Evolutionary conservation across 2,113 vertebrate genomes (phyloP).

Genomic region (Zosterops pallidus): DNA sequence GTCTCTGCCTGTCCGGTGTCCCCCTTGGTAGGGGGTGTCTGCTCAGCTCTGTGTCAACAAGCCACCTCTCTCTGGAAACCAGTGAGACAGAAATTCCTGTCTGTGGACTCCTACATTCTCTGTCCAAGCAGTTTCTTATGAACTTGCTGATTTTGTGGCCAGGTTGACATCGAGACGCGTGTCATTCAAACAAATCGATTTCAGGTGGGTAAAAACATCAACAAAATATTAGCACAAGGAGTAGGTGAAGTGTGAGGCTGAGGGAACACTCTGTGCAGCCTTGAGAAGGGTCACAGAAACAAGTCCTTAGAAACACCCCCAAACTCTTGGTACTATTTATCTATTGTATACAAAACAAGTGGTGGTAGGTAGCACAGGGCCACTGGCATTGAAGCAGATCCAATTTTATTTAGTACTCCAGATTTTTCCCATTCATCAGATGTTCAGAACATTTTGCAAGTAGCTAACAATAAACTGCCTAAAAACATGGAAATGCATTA

Average conservation of each 20-base stretch:
- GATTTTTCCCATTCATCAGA: not conserved
- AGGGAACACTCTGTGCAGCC: not conserved
- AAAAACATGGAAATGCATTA: not conserved
- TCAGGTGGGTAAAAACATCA: constrained; percentile 7
- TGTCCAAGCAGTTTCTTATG: not conserved
- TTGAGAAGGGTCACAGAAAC: not conserved
- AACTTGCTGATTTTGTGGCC: not conserved
- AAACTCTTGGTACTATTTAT: not conserved
- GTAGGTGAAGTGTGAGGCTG: not conserved
- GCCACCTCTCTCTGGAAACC: not conserved
- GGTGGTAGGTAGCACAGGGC: not conserved
- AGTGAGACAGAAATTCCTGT: not conserved
- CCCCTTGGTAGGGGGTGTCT: not conserved
- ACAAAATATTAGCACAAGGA: not conserved
- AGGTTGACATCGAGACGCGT: not conserved
- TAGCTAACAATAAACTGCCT: not conserved
- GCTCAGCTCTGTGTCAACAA: not conserved
- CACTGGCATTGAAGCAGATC: not conserved
- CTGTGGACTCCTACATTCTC: not conserved
- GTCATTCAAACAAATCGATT: constrained; percentile 7
- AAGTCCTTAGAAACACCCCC: not conserved
- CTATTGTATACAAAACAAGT: not conserved
- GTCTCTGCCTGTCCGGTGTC: not conserved
- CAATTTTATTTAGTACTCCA: not conserved
- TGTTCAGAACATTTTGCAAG: not conserved